These are phyloP conservation scores for Tenodera sinensis DNA, from an alignment of 2,888 invertebrate species.

Conservation along the genomic window DNA sequence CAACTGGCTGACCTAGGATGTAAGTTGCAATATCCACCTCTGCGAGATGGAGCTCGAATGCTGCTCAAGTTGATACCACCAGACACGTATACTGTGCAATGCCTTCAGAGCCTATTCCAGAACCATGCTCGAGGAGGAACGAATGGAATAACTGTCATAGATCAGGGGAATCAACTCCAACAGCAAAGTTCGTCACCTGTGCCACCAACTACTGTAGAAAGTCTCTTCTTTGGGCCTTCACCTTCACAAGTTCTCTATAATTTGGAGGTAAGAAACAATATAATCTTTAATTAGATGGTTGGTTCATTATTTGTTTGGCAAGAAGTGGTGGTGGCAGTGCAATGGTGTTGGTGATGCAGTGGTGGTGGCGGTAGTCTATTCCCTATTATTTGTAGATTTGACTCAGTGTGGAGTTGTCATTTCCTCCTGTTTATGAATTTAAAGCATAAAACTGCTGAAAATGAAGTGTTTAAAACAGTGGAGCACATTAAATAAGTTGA, in stretches of 20 bases:
- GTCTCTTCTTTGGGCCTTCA: conserved; percentile 64
- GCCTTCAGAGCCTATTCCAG: conserved; percentile 43
- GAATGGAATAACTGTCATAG: conserved; percentile 1
- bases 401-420: no score
- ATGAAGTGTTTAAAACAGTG: no score
- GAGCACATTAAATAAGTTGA: no score
- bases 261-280: conserved; percentile 54
- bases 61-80: conserved; percentile 79
- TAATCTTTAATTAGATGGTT: background rate
- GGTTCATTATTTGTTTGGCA: no score
- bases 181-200: background rate
- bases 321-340: no score
- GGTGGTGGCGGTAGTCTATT: no score
- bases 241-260: conserved; percentile 74
- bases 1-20: conserved; percentile 88
- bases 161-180: background rate
- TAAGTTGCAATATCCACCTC: conserved; percentile 68
- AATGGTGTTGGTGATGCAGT: no score
- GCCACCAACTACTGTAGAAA: conserved; percentile 52
- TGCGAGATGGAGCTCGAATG: conserved; percentile 79
- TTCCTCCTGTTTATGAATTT: no score
- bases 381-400: no score
- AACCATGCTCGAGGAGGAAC: conserved; percentile 29
- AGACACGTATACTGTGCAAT: conserved; percentile 61
- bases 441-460: no score